Percentiles rank a stretch among this genome's conserved stretches.
Evolutionary conservation across 2,113 vertebrate genomes (phyloP).

Genomic region (Scortum barcoo): DNA sequence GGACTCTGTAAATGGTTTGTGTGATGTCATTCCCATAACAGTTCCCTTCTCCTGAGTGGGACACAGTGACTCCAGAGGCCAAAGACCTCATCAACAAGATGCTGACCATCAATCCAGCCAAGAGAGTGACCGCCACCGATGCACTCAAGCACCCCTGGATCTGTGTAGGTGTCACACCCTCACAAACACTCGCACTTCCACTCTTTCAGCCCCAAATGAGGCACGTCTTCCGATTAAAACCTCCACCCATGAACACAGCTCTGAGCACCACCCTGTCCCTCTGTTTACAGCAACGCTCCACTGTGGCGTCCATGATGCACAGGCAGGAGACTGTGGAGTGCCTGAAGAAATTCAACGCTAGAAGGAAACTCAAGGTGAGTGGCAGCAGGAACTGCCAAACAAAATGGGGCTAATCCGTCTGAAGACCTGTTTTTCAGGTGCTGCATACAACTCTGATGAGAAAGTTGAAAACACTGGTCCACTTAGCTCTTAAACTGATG

Average conservation of each 20-base stretch:
- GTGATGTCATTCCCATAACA: constrained; percentile 56
- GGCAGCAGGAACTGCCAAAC: too few species aligned
- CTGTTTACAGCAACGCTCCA: constrained; percentile 93
- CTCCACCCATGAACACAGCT: background rate
- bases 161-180: constrained; percentile 87
- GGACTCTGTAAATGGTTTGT: background rate
- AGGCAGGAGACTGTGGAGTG: constrained; percentile 98
- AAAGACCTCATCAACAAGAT: constrained; percentile 99
- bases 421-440: background rate
- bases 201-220: background rate
- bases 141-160: constrained; percentile 98
- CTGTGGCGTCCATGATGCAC: constrained; percentile 99
- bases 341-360: constrained; percentile 97
- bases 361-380: constrained; percentile 94
- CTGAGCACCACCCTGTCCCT: background rate
- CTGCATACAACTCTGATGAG: background rate
- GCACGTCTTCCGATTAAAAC: background rate
- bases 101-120: constrained; percentile 97
- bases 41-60: constrained; percentile 99
- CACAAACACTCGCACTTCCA: background rate
- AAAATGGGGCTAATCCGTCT: too few species aligned
- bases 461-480: background rate
- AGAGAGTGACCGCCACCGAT: constrained; percentile 93
- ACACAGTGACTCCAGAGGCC: constrained; percentile 97
- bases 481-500: background rate